A percentile compares a stretch with the other conserved stretches of the same genome.
Conservation (phyloP, 1,140 invertebrate species). For the Papilio polyxenes region DNA sequence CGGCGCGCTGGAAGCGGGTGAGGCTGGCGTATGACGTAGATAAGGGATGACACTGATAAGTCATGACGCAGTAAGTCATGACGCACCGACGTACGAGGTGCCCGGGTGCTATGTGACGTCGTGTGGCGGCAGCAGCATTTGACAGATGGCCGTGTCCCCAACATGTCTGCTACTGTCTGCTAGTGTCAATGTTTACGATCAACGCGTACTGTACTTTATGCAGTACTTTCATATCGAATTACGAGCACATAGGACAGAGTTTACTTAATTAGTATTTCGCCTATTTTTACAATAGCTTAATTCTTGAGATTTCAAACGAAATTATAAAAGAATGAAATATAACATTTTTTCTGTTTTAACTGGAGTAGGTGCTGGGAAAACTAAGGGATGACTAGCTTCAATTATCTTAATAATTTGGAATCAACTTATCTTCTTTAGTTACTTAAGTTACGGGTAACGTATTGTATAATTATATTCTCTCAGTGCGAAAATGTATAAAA, state of each 20-base stretch:
- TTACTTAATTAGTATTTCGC: background rate
- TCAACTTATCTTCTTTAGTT: no score
- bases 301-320: background rate
- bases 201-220: background rate
- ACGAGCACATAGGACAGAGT: background rate
- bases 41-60: slow-evolving; percentile 63
- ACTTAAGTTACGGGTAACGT: background rate
- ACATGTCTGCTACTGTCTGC: slow-evolving; percentile 12
- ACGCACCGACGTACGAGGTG: slow-evolving; percentile 44
- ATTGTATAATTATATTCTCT: background rate
- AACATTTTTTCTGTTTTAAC: background rate
- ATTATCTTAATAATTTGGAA: background rate
- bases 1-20: slow-evolving; percentile 48
- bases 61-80: slow-evolving; percentile 2
- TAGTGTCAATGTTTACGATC: slow-evolving; percentile 5
- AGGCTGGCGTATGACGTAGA: slow-evolving; percentile 55
- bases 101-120: slow-evolving; percentile 60
- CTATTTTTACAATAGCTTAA: background rate
- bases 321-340: background rate
- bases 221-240: slow-evolving; percentile 19
- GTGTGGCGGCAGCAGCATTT: slow-evolving; percentile 51
- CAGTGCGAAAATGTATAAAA: background rate
- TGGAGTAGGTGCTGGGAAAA: background rate
- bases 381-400: background rate
- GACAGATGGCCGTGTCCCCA: slow-evolving; percentile 57